Base-by-base conservation (phyloP, 1,140 invertebrate species). In the Leptinotarsa lineolata region DNA sequence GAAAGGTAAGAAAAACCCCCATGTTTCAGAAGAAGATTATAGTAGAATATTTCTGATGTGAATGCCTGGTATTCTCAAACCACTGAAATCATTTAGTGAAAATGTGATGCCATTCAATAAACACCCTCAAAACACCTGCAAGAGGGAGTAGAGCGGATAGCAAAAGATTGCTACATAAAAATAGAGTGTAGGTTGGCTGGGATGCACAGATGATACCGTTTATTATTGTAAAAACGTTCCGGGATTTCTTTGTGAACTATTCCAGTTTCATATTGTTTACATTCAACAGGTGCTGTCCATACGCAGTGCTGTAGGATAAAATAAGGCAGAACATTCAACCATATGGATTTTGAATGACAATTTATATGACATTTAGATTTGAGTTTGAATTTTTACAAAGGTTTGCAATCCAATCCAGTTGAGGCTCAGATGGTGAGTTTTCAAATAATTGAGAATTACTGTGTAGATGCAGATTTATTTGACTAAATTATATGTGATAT, bases 101-200 rank as follows among this genome's bases (percentile, higher is more conserved):
- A 5, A 54, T 54, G 48, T 54, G 48, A 15, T 54, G 48, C 15
- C n/a, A 54, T 54, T 16, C 48, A 54, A 54, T 54, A 18, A 54
- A 54, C 48, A 54, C 48, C 48, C 48, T 54, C 48, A 54, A 54
- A 54, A 54, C 48, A 54, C 48, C 48, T 54, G 48, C 48, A 18
- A 54, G 48, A 54, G 48, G 48, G 48, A 54, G 48, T 54, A 16
- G 15, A 15, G n/a, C 48, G n/a, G n/a, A 54, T 16, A 2, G 48
- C 48, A 54, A 54, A 54, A 13, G 30, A 39, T 39, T 8, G 48
- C 48, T 54, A 54, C 48, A 54, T 54, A 18, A 54, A 54, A 54
- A 54, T 54, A 18, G 48, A 13, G 48, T 54, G 48, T 5, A 18
- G 48, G 48, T 12, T 18, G 15, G 4, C 6, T 54, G 15, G n/a